Base-by-base conservation (phyloP, 2,888 invertebrate species). In the Miltochrista miniata region DNA sequence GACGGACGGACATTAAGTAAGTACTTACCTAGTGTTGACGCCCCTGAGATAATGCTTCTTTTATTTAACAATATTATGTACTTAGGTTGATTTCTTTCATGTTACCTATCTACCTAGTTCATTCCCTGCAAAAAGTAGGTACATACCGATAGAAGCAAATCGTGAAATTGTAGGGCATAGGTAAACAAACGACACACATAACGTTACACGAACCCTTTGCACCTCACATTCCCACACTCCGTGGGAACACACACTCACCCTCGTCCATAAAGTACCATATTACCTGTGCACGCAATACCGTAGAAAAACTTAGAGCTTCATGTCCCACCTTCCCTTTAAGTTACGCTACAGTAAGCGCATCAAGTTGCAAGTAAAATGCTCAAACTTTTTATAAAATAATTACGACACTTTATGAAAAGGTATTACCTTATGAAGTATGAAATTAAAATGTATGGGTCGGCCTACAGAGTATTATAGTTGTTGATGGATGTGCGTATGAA, bases 191-290 rank as follows among this genome's bases (percentile, higher is more conserved):
- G 59, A 45, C 36, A 54, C 40, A 54, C 67, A 68, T 65, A 63
- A 44, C 64, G 59, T 56, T 52, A 64, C 64, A 64, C 63, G 67
- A 78, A 80, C 87, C 87, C 67, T 83, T 88, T 86, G 81, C 87
- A 87, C 89, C 88, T 87, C 65, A 76, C 80, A 89, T 91, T 90
- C 91, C 88, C 90, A 90, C 89, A 90, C 85, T 83, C 71, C 90
- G 90, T 89, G 90, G 81, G 90, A 89, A 90, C 72, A 54, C 31
- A 43, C 66, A 72, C 66, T 72, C 78, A 80, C 83, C 77, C 82
- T 79, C 63, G 72, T 55, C 66, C 74, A 86, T 83, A 74, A 90
- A 90, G 83, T 74, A 83, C 81, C 65, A 64, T 68, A 74, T 79
- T 58, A 64, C 61, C 59, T 64, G 64, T 70, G 68, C 65, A 68